phyloP scores from a whole-genome alignment of 2,797 vertebrate genomes.

The Coregonus sp. region DNA sequence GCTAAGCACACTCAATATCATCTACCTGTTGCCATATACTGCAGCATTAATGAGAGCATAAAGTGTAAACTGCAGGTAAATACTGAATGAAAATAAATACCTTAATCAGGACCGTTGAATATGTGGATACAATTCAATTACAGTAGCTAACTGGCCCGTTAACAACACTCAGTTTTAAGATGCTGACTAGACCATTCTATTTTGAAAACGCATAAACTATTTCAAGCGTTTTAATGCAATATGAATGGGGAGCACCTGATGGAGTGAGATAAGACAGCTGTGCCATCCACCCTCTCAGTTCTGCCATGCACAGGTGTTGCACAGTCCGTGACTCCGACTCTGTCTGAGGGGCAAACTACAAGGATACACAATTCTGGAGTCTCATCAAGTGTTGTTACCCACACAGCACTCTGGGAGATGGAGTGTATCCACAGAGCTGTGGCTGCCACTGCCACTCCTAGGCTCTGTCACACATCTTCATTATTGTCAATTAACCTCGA shows the following conservation, averaged over 20 bases:
- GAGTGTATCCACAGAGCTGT: background rate
- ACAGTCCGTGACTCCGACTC: background rate
- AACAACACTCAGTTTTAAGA: background rate
- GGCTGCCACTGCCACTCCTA: background rate
- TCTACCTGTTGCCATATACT: conserved; percentile 1
- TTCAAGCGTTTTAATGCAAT: too few species aligned
- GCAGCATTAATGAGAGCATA: background rate
- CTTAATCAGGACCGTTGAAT: background rate
- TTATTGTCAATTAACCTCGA: conserved; percentile 8
- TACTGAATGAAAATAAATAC: background rate
- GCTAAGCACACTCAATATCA: background rate
- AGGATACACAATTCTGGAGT: background rate
- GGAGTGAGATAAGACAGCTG: too few species aligned
- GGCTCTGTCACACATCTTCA: conserved; percentile 8
- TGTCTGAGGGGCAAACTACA: conserved; percentile 14
- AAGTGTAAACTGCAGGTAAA: conserved; percentile 7
- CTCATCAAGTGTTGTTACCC: conserved; percentile 6
- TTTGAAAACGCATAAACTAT: too few species aligned
- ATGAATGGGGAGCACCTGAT: too few species aligned
- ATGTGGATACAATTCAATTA: background rate
- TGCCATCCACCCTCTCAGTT: too few species aligned
- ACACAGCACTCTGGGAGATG: background rate
- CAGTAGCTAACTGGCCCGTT: background rate
- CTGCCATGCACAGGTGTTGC: conserved; percentile 8
- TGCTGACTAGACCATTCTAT: background rate